Evolutionary conservation across 2,888 invertebrate species (phyloP), one percentile per base, ranked within the genome.

Genomic region (Cremastobaeus sp.): DNA sequence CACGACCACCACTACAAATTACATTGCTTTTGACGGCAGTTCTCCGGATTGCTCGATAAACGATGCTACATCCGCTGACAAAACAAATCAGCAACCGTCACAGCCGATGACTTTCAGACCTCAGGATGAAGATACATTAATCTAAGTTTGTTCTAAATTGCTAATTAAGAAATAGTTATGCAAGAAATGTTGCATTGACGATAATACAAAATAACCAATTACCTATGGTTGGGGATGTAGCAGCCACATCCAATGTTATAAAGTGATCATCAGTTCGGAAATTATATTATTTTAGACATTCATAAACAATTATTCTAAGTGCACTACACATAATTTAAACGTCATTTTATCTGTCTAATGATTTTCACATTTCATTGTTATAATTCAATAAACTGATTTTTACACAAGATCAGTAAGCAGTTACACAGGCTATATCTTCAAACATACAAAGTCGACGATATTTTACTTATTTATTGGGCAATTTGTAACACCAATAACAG

Each of bases 111-210:
- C 92, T 52, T 93, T 94, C 81, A 95, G 95, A 69, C 90, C 93
- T n/a, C 92, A 94, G 81, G 95, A 96, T 84, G 95, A 95, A 88
- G 95, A 95, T 82, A 95, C 95, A 9, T 90, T 95, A 54, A 93
- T 95, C 79, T 95, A 92, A 91, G 30, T 66, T 54, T 32, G 12
- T 52, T 52, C 54, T 1, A 0, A 9, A 43, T 55, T 30, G 21
- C 15, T 39, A 37, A 57, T 28, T 41, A 9, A 35, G 45, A 66
- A 60, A 69, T 34, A 30, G 60, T 69, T 69, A 60, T 69, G 62
- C 62, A 62, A 62, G 48, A 70, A 47, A 45, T 20, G 9, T 41
- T 50, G 30, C 0, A 17, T 17, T 20, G 17, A 20, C 15, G 6
- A 28, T 45, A 35, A n/a, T n/a, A 52, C 45, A 43, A 18, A 12